Percentiles rank a stretch among this genome's conserved stretches.
phyloP scores from a whole-genome alignment of 2,113 vertebrate genomes.

The Acrocephalus kingi region DNA sequence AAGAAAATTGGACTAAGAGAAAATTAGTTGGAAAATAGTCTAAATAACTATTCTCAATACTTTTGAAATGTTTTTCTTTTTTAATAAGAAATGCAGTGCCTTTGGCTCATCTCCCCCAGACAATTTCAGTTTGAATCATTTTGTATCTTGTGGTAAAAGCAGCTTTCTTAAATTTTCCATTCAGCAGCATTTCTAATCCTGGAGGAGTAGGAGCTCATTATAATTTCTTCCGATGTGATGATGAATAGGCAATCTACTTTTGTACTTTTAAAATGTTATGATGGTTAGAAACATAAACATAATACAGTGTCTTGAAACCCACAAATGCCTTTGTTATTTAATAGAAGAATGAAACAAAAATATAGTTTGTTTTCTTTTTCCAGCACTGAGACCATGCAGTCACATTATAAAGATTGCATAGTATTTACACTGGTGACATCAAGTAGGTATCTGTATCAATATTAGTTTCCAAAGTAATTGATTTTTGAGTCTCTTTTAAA shows the following conservation, averaged over 20 bases:
- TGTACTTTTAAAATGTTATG: constrained; percentile 21
- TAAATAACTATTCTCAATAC: neutral
- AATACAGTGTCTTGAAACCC: neutral
- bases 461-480: neutral
- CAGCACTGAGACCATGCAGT: neutral
- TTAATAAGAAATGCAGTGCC: neutral
- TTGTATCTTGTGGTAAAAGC: neutral
- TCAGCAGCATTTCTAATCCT: constrained; percentile 26
- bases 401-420: neutral
- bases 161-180: constrained; percentile 45
- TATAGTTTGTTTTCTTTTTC: neutral
- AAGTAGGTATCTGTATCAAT: neutral
- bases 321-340: neutral
- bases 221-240: constrained; percentile 22
- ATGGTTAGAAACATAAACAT: constrained; percentile 10
- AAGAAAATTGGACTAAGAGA: neutral
- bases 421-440: neutral
- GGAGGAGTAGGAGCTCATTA: constrained; percentile 16
- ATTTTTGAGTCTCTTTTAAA: neutral
- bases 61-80: neutral
- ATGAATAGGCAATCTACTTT: constrained; percentile 21
- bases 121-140: neutral
- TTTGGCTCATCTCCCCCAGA: neutral
- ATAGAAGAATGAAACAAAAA: neutral
- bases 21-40: neutral